Evolutionary conservation across 2,113 vertebrate species (phyloP), one percentile per base, ranked within the genome.

Genomic region (Barnardius zonarius): DNA sequence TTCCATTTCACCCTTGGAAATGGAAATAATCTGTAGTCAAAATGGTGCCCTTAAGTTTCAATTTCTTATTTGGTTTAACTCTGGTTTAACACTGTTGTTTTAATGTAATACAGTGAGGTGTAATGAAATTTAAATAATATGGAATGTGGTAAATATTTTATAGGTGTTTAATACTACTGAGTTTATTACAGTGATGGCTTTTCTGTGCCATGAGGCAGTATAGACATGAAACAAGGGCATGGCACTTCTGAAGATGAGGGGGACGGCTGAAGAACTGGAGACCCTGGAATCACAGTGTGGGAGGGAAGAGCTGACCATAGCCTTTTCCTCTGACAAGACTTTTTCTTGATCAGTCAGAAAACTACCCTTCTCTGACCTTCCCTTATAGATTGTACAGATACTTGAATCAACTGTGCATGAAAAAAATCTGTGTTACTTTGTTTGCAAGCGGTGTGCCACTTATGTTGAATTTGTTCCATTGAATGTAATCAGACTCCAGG

Each of bases 241-340:
- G 75, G 69, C 22, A 46, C 13, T 94, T 76, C 54, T 77, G 64
- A 95, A 79, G 49, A 25, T 52, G 48, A 93, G 37, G 31, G 37
- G 89, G 88, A 90, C 17, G 83, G 55, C 82, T 43, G 94, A 72
- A 86, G 93, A 93, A 76, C 41, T 55, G 62, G 79, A 82, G 23
- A 83, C 67, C 31, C 46, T 83, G 86, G 81, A 87, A 41, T 73
- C 9, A 35, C 25, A 11, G n/a, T 35, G 30, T 68, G 61, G n/a
- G 76, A 91, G 13, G 70, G 59, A 96, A 97, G 72, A 96, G 96
- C 96, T 98, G 92, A 97, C 72, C 86, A 90, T 41, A 93, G 63
- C 44, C 80, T 86, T 97, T 97, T 91, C 46, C 33, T 95, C 92
- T 96, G 75, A 82, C 77, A 82, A 95, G 49, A 39, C 31, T 17